A percentile compares a stretch with the other conserved stretches of the same genome.
Evolutionary conservation across 2,888 invertebrate species (phyloP).

Genomic region (Euproctis similis): DNA sequence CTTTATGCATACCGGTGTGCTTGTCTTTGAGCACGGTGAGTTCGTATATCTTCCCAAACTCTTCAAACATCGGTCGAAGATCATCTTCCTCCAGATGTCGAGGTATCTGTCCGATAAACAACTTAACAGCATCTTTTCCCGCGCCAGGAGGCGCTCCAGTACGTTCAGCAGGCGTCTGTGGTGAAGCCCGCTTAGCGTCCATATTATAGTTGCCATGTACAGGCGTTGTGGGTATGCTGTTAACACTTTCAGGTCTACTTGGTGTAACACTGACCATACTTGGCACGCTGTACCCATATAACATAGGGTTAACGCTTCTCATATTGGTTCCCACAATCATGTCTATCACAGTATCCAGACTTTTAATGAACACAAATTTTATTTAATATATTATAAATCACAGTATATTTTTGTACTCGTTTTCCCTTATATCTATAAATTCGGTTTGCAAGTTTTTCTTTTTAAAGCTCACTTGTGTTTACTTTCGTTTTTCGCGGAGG

Average conservation of each 20-base stretch:
- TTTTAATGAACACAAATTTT: slow-evolving; percentile 48
- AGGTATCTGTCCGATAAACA: slow-evolving; percentile 96
- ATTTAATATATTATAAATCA: slow-evolving; percentile 47
- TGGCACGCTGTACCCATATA: slow-evolving; percentile 55
- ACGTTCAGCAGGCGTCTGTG: slow-evolving; percentile 57
- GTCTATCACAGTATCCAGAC: slow-evolving; percentile 48
- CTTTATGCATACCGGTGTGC: slow-evolving; percentile 96
- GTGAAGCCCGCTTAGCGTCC: slow-evolving; percentile 41
- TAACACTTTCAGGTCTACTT: slow-evolving; percentile 28
- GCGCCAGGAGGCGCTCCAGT: slow-evolving; percentile 65
- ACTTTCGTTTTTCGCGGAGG: slow-evolving; percentile 50
- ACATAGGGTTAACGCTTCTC: slow-evolving; percentile 51
- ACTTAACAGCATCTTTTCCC: slow-evolving; percentile 81
- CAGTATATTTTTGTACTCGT: slow-evolving; percentile 66
- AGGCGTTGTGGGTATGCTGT: slow-evolving; percentile 63
- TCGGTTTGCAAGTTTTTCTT: slow-evolving; percentile 60
- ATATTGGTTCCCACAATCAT: slow-evolving; percentile 64
- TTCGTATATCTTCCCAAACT: slow-evolving; percentile 95
- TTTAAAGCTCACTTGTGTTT: slow-evolving; percentile 63
- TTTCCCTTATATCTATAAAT: slow-evolving; percentile 63
- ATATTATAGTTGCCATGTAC: slow-evolving; percentile 39
- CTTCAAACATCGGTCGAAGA: slow-evolving; percentile 92
- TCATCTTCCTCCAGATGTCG: slow-evolving; percentile 91
- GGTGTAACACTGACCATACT: slow-evolving; percentile 31
- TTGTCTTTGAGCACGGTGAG: slow-evolving; percentile 95